Conservation (phyloP, 2,113 vertebrate species). For the Gnathonemus longibarbis region DNA sequence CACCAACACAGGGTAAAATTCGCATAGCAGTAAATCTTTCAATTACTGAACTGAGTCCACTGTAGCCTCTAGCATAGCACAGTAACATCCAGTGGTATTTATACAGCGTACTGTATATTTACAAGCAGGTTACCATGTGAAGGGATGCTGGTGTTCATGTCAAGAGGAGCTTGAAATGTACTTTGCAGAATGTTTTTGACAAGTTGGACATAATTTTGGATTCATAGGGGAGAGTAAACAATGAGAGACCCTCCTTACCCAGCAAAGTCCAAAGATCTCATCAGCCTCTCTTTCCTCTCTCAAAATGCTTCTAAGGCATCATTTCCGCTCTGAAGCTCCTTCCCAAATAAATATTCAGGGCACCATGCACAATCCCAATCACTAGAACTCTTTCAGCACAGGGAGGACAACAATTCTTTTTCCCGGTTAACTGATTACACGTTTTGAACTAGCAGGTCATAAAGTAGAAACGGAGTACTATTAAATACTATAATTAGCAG, state of each 20-base stretch:
- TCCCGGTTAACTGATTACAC: background rate
- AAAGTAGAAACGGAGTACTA: background rate
- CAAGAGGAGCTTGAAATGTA: background rate
- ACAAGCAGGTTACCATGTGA: background rate
- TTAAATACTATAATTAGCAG: background rate
- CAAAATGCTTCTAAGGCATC: background rate
- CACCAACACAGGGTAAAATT: background rate
- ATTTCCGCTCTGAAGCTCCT: background rate
- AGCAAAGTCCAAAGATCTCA: background rate
- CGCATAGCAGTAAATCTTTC: background rate
- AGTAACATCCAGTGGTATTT: background rate
- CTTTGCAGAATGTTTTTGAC: background rate
- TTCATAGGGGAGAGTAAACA: background rate
- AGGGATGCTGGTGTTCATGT: background rate
- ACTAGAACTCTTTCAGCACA: background rate
- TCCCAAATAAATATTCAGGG: background rate
- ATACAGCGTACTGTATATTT: background rate
- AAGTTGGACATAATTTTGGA: background rate
- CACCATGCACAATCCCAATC: background rate
- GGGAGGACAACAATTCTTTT: background rate
- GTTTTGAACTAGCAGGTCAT: background rate
- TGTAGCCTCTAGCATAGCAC: background rate
- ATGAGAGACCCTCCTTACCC: background rate
- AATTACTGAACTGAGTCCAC: background rate
- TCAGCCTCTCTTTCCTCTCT: background rate